A percentile compares a stretch with the other conserved stretches of the same genome.
phyloP scores from a whole-genome alignment of 2,113 vertebrate genomes.

The Lucifuga dentata region DNA sequence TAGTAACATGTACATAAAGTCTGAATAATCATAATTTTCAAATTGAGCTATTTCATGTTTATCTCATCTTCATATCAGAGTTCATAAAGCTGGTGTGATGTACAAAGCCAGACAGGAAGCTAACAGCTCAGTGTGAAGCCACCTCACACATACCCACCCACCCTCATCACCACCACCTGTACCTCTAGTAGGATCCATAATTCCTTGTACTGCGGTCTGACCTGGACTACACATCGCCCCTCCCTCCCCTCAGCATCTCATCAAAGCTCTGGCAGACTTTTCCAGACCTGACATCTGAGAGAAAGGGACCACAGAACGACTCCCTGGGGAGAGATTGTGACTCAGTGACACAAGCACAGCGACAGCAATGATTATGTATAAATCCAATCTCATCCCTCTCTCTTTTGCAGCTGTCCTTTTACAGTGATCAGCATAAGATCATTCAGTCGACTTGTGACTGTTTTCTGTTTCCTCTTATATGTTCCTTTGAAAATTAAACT shows the following conservation, averaged over 20 bases:
- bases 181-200: constrained; percentile 39
- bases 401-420: constrained; percentile 37
- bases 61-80: constrained; percentile 37
- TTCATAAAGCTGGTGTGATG: constrained; percentile 22
- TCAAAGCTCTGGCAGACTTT: constrained; percentile 72
- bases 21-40: constrained; percentile 52
- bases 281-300: constrained; percentile 57
- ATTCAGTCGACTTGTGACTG: constrained; percentile 9
- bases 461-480: background rate
- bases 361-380: constrained; percentile 49
- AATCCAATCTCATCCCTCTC: constrained; percentile 6
- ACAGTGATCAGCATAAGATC: constrained; percentile 14
- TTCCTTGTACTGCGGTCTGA: constrained; percentile 56
- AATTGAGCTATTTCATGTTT: constrained; percentile 60
- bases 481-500: background rate
- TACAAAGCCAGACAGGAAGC: constrained; percentile 53
- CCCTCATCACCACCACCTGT: background rate
- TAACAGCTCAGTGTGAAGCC: constrained; percentile 30
- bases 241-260: constrained; percentile 60
- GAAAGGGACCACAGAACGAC: constrained; percentile 44
- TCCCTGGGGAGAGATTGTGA: constrained; percentile 56
- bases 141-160: background rate
- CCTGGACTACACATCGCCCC: constrained; percentile 49
- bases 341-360: constrained; percentile 56
- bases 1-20: constrained; percentile 35